Evolutionary conservation across 1,140 invertebrate species (phyloP).

Genomic region (Microvelia longipes): DNA sequence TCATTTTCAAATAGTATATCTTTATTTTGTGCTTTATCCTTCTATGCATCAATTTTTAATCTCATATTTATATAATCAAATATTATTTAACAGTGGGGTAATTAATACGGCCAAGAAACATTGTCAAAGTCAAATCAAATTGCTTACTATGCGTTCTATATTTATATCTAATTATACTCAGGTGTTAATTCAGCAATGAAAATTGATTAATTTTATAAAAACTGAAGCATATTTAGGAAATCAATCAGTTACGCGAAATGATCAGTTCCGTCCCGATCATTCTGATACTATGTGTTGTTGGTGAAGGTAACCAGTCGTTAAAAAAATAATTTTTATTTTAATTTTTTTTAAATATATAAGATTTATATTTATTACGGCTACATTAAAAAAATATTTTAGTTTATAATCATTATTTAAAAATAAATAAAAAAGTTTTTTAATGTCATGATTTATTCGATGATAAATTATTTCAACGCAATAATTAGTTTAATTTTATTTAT

Average conservation of each 20-base stretch:
- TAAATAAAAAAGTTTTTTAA: background rate
- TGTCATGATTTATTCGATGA: background rate
- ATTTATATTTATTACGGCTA: too few species aligned
- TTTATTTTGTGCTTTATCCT: too few species aligned
- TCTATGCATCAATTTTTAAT: too few species aligned
- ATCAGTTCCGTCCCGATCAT: background rate
- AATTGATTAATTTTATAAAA: background rate
- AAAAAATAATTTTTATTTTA: background rate
- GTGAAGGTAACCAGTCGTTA: background rate
- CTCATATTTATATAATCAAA: too few species aligned
- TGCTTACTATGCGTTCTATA: background rate
- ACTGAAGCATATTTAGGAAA: background rate
- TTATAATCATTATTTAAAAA: too few species aligned
- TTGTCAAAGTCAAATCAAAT: background rate
- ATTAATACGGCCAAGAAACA: too few species aligned
- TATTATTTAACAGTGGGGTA: too few species aligned
- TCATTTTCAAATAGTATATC: too few species aligned
- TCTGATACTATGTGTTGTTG: background rate
- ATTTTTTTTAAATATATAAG: background rate
- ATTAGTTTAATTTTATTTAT: too few species aligned
- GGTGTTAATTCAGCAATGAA: background rate
- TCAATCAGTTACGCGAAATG: background rate
- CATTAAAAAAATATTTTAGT: too few species aligned
- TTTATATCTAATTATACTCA: background rate
- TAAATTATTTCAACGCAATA: too few species aligned